Evolutionary conservation across 2,113 vertebrate genomes (phyloP).

Genomic region (Alectura lathami): DNA sequence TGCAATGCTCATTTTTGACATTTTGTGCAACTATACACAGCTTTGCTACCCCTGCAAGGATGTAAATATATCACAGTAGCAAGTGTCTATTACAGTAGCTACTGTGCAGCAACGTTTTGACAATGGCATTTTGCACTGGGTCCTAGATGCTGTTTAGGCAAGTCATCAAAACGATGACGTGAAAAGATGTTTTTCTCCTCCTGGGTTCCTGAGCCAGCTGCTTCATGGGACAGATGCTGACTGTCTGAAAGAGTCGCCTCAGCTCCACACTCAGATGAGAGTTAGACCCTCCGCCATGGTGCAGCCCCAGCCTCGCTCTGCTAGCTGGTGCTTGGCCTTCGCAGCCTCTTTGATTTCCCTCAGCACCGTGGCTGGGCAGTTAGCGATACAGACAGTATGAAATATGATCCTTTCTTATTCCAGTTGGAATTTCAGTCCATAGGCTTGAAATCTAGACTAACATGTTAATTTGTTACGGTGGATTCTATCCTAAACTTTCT

Average conservation of each 20-base stretch:
- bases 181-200: not conserved
- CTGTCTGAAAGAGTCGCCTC: not conserved
- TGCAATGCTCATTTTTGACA: not conserved
- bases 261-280: not conserved
- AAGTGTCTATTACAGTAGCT: no score
- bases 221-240: not conserved
- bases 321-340: not conserved
- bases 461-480: not conserved
- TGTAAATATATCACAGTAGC: not conserved
- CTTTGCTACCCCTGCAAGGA: not conserved
- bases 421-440: not conserved
- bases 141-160: not conserved
- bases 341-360: not conserved
- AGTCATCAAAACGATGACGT: not conserved
- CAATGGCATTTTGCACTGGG: not conserved
- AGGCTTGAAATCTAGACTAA: not conserved
- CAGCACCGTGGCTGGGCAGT: not conserved
- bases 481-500: not conserved
- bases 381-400: not conserved
- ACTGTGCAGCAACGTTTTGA: not conserved
- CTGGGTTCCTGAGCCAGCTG: not conserved
- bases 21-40: not conserved
- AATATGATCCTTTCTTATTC: not conserved
- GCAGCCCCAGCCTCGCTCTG: fast-evolving
- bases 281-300: not conserved